Base-by-base conservation (phyloP, 2,888 invertebrate species). In the Elegia similella region DNA sequence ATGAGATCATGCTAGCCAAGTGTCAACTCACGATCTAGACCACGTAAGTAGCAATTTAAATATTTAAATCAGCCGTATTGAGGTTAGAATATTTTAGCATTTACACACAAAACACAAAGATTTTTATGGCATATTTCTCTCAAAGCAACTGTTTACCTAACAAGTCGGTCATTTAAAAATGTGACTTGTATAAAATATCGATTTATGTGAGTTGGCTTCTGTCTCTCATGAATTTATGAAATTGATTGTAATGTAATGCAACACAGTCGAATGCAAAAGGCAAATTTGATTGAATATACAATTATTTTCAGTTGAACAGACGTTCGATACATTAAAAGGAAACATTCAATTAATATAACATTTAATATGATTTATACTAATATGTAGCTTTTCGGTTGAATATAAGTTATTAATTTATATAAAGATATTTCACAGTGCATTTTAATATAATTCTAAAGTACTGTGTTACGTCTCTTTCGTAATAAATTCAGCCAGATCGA, bases 21-120 rank as follows among this genome's bases (percentile, higher is more conserved):
- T 61, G 62, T 59, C 65, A 57, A 66, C 64, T 67, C 65, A 64
- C 66, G 64, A 65, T 67, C 63, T 61, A 61, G 61, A 62, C 52
- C 59, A 63, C 59, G 57, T 57, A 62, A 62, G 63, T 60, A 58
- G 48, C 29, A 29, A 29, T 64, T 38, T 12, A 59, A 63, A 67
- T 61, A 59, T 29, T 34, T 23, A 30, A 48, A n/a, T 30, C 32
- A 32, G 38, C 46, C 23, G 23, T 23, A 23, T 23, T 23, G 2
- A 23, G n/a, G 12, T 12, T 38, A n/a, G 38, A 10, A 12, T 38
- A 38, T 38, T 38, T 38, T 38, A 12, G 38, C n/a, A 38, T 12
- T 2, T 38, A 38, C 12, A 38, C 38, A 38, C 10, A n/a, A 38
- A 38, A 12, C 38, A 38, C 38, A 38, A 38, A 38, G 38, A 38